These are phyloP conservation scores for Pristionchus japonicus DNA, from an alignment of 2,888 invertebrate genomes.

Conservation along the genomic window DNA sequence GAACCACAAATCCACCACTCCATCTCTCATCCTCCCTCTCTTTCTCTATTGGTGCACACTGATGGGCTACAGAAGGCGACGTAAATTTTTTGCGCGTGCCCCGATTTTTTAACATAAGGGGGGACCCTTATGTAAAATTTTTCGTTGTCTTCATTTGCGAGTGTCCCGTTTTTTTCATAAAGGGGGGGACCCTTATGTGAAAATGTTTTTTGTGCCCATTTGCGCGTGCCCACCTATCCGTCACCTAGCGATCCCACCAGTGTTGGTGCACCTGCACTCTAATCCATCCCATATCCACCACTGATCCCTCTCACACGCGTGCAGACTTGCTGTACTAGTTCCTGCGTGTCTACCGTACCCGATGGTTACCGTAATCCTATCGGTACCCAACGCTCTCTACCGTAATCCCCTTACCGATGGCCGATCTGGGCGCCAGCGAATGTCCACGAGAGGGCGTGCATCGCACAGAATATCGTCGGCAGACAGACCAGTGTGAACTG, in stretches of 20 bases:
- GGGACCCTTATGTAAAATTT: no score
- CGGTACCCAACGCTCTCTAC: background rate
- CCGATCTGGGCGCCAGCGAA: slow-evolving; percentile 71
- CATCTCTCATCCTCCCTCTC: background rate
- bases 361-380: no score
- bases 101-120: no score
- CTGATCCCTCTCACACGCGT: background rate
- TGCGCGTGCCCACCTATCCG: no score
- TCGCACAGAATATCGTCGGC: slow-evolving; percentile 72
- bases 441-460: slow-evolving; percentile 75
- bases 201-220: no score
- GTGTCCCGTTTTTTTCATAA: no score
- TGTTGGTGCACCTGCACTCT: slow-evolving; percentile 1
- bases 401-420: slow-evolving; percentile 58
- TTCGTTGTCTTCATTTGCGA: no score
- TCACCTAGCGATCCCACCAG: no score
- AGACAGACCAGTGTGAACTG: slow-evolving; percentile 74
- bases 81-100: no score
- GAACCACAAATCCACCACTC: background rate
- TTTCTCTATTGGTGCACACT: background rate
- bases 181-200: no score
- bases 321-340: background rate
- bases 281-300: background rate
- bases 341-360: background rate
- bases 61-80: no score